A percentile compares a stretch with the other conserved stretches of the same genome.
Evolutionary conservation across 2,888 invertebrate species (phyloP).

Genomic region (Nemotelus nigrinus): DNA sequence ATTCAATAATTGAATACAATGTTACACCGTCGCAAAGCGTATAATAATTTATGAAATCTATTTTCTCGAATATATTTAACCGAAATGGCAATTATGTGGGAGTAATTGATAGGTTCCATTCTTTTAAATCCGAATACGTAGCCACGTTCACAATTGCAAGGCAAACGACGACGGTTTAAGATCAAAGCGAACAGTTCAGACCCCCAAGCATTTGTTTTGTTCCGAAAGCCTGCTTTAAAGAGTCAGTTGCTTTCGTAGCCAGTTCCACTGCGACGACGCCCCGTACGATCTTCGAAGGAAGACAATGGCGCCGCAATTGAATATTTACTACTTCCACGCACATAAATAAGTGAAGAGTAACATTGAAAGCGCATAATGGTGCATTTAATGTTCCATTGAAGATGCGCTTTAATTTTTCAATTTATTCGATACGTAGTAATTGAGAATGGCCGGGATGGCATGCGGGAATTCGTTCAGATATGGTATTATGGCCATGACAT

Average conservation of each 20-base stretch:
- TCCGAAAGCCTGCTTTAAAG: not conserved
- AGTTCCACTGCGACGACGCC: not conserved
- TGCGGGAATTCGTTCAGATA: too few species aligned
- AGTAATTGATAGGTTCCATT: slow-evolving; percentile 42
- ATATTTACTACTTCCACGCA: slow-evolving; percentile 27
- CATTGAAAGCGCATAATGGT: slow-evolving; percentile 28
- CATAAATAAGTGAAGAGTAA: slow-evolving; percentile 28
- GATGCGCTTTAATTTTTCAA: slow-evolving; percentile 40
- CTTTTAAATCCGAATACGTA: slow-evolving; percentile 13
- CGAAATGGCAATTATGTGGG: slow-evolving; percentile 40
- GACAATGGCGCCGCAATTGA: slow-evolving; percentile 40
- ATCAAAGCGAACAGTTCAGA: slow-evolving; percentile 32
- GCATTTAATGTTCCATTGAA: slow-evolving; percentile 36
- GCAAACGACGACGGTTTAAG: slow-evolving; percentile 15
- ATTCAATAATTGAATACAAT: slow-evolving; percentile 31
- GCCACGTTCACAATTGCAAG: slow-evolving; percentile 13
- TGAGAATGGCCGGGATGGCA: too few species aligned
- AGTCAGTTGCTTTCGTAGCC: not conserved
- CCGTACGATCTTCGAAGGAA: not conserved
- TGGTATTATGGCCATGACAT: too few species aligned
- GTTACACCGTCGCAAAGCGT: not conserved
- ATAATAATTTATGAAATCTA: slow-evolving; percentile 37
- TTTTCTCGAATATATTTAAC: slow-evolving; percentile 29
- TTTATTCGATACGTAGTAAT: not conserved
- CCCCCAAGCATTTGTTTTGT: slow-evolving; percentile 13